phyloP scores from a whole-genome alignment of 2,888 invertebrate genomes.

The Acleris emargana region DNA sequence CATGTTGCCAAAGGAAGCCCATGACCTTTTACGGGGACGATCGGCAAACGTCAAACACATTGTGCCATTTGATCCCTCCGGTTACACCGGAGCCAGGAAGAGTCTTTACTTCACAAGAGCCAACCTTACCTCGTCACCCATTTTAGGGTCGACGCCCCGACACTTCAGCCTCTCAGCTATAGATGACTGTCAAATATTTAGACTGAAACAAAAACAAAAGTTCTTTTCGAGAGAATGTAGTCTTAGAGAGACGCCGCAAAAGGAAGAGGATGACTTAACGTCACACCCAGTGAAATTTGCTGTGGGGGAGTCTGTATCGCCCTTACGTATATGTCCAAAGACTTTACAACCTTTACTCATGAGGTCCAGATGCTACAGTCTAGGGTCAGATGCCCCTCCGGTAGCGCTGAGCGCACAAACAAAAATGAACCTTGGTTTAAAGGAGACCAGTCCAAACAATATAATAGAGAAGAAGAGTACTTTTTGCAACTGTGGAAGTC shows the following conservation, averaged over 20 bases:
- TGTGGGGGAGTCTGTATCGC: conserved; percentile 86
- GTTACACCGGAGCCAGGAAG: conserved; percentile 80
- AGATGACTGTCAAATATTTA: conserved; percentile 81
- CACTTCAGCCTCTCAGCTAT: conserved; percentile 88
- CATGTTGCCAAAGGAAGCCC: conserved; percentile 94
- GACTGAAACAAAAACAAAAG: conserved; percentile 75
- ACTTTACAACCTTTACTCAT: conserved; percentile 58
- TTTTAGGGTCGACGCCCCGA: conserved; percentile 83
- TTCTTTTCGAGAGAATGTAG: conserved; percentile 74
- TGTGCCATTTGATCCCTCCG: conserved; percentile 89
- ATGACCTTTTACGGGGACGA: conserved; percentile 88
- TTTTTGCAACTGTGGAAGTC: conserved; percentile 89
- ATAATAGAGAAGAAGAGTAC: conserved; percentile 63
- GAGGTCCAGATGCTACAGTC: conserved; percentile 86
- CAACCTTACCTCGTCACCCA: conserved; percentile 73
- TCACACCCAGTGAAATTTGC: conserved; percentile 85
- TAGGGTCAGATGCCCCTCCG: conserved; percentile 83
- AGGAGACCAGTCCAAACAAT: conserved; percentile 75
- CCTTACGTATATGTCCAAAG: conserved; percentile 63
- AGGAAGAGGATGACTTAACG: conserved; percentile 58
- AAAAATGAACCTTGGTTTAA: conserved; percentile 85
- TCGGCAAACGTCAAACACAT: conserved; percentile 90
- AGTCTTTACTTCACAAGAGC: conserved; percentile 68
- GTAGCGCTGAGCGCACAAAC: conserved; percentile 85
- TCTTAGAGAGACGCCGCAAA: conserved; percentile 69